Percentiles rank a stretch among this genome's conserved stretches.
Conservation (phyloP, 2,888 invertebrate species). For the Pharmacophagus antenor region DNA sequence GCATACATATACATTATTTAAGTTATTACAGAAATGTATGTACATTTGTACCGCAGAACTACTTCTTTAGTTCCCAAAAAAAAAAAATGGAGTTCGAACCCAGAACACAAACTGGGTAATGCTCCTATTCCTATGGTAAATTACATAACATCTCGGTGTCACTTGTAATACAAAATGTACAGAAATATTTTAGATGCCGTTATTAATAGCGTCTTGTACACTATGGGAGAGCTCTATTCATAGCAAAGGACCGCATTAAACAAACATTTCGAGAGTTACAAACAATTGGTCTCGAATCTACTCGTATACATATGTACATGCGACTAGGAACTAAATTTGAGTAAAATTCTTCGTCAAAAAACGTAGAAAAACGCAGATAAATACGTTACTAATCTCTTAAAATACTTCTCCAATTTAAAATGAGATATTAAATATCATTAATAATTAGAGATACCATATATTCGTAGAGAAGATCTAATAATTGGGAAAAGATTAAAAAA, state of each 20-base stretch:
- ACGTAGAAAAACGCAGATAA: no score
- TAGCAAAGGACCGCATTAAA: conserved; percentile 8
- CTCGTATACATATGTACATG: not conserved
- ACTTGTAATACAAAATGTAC: conserved; percentile 9
- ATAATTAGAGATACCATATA: no score
- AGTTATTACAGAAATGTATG: no score
- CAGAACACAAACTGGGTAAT: not conserved
- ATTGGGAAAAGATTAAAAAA: not conserved
- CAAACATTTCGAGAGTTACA: conserved; percentile 2
- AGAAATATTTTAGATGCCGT: conserved; percentile 16
- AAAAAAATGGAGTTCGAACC: not conserved
- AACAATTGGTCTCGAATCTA: not conserved
- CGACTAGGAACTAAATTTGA: no score
- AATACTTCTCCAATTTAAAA: no score
- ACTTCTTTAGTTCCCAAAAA: no score
- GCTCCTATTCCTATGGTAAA: not conserved
- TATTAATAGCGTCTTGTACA: conserved; percentile 16
- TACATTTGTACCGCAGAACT: no score
- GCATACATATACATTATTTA: no score
- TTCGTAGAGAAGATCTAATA: not conserved
- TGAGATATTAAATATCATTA: not conserved
- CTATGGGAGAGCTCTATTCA: conserved; percentile 26
- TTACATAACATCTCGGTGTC: conserved; percentile 1
- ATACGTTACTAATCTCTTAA: no score
- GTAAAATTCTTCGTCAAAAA: no score